phyloP scores from a whole-genome alignment of 2,888 invertebrate species.

The Hedychridium roseum region DNA sequence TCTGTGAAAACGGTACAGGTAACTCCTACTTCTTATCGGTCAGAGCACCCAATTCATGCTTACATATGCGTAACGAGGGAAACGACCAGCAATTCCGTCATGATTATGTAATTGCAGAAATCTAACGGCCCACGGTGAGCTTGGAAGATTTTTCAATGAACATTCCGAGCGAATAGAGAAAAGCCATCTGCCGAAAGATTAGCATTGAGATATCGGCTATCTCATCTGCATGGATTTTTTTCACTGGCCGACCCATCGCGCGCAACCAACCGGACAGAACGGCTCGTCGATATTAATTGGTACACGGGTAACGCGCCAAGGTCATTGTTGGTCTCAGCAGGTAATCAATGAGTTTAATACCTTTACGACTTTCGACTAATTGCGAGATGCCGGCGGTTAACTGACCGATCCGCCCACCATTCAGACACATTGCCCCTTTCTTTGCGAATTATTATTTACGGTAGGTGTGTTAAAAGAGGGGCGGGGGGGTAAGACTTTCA shows the following conservation, averaged over 20 bases:
- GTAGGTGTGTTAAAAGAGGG: too few relatives aligned
- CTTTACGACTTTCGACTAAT: neutral
- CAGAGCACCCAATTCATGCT: neutral
- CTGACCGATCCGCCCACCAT: too few relatives aligned
- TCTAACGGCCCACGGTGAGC: too few relatives aligned
- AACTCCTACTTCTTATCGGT: neutral
- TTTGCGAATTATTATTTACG: too few relatives aligned
- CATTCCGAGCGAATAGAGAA: constrained; percentile 30
- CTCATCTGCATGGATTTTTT: constrained; percentile 32
- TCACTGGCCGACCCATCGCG: constrained; percentile 17
- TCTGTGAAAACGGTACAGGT: constrained; percentile 8
- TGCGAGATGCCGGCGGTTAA: too few relatives aligned
- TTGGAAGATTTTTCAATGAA: too few relatives aligned
- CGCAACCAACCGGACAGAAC: constrained; percentile 1
- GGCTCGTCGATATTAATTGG: constrained; percentile 37
- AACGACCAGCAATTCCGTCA: too few relatives aligned
- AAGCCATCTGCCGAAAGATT: too few relatives aligned
- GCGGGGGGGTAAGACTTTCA: too few relatives aligned
- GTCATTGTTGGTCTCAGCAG: constrained; percentile 36
- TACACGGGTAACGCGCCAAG: constrained; percentile 27
- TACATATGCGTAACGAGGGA: constrained; percentile 7
- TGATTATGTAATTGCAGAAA: too few relatives aligned
- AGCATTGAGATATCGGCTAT: constrained; percentile 24
- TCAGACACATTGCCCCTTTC: too few relatives aligned
- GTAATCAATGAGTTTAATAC: constrained; percentile 41